phyloP scores from a whole-genome alignment of 2,888 invertebrate genomes.

The Chorisops tibialis region DNA sequence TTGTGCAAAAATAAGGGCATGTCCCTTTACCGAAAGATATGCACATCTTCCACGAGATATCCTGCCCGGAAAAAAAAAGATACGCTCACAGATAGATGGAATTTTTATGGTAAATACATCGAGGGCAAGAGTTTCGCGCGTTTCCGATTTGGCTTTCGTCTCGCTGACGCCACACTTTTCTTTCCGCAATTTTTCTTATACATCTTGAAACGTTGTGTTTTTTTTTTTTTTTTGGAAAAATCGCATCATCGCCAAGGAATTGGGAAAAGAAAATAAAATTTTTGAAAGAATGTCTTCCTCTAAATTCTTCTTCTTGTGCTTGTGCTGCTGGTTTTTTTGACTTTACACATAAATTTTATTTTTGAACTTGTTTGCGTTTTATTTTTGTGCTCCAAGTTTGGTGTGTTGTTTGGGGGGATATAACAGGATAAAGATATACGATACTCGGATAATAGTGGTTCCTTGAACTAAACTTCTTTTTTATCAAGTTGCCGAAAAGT shows the following conservation, averaged over 20 bases:
- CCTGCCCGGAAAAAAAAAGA: too few species aligned
- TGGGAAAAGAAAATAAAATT: constrained; percentile 1
- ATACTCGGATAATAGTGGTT: too few species aligned
- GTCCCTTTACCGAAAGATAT: too few species aligned
- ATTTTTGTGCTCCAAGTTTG: neutral
- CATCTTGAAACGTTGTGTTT: neutral
- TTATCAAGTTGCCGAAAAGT: neutral
- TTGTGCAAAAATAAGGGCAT: too few species aligned
- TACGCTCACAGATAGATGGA: constrained; percentile 14
- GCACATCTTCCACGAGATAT: too few species aligned
- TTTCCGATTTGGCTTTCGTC: constrained; percentile 19
- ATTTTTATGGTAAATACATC: constrained; percentile 21
- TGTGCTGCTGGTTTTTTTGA: neutral
- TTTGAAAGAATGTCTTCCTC: constrained; percentile 12
- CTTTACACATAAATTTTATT: constrained; percentile 3
- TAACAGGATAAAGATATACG: too few species aligned
- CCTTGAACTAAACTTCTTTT: neutral
- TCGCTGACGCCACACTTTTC: constrained; percentile 25
- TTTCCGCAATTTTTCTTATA: neutral
- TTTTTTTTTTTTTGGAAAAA: constrained; percentile 5
- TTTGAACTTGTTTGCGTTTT: constrained; percentile 2
- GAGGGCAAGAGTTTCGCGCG: constrained; percentile 13
- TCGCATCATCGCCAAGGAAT: constrained; percentile 1
- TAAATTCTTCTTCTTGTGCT: constrained; percentile 1
- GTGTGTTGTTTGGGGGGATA: too few species aligned